Evolutionary conservation across 2,888 invertebrate species (phyloP).

Genomic region (Caenorhabditis panamensis): DNA sequence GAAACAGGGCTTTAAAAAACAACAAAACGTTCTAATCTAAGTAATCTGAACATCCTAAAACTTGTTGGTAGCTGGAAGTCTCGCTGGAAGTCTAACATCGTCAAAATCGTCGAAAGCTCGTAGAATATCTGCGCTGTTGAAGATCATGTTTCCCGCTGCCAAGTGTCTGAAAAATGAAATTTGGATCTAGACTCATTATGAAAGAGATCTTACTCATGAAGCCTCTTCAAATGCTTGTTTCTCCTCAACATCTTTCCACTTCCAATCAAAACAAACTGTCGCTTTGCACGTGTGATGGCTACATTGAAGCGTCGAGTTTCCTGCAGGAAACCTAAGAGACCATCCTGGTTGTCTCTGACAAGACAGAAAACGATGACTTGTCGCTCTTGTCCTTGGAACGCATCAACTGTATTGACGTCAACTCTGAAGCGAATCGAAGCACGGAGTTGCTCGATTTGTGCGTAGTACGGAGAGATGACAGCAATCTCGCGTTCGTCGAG

Average conservation of each 20-base stretch:
- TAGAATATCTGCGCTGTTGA: background rate
- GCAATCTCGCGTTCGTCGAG: slow-evolving; percentile 55
- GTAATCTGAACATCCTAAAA: too few species aligned
- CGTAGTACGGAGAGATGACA: slow-evolving; percentile 67
- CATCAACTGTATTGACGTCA: slow-evolving; percentile 62
- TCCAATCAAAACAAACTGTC: slow-evolving; percentile 65
- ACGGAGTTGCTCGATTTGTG: slow-evolving; percentile 48
- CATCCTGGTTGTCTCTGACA: slow-evolving; percentile 65
- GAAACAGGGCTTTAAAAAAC: background rate
- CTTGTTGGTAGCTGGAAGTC: too few species aligned
- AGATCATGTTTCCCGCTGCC: slow-evolving; percentile 4
- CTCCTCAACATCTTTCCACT: slow-evolving; percentile 49
- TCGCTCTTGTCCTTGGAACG: slow-evolving; percentile 70
- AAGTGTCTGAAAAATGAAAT: slow-evolving; percentile 35
- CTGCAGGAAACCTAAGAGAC: slow-evolving; percentile 57
- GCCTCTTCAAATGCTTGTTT: slow-evolving; percentile 20
- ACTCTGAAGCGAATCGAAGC: slow-evolving; percentile 23
- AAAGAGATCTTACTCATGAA: slow-evolving; percentile 16
- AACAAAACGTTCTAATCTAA: background rate
- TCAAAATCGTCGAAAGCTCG: background rate
- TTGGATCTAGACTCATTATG: background rate
- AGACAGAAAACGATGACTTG: slow-evolving; percentile 69
- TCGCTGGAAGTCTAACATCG: too few species aligned
- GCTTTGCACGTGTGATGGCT: slow-evolving; percentile 65
- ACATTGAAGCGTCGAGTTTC: slow-evolving; percentile 67